A percentile compares a stretch with the other conserved stretches of the same genome.
These are phyloP conservation scores for Chitala chitala DNA, from an alignment of 2,113 vertebrate species.

Conservation along the genomic window DNA sequence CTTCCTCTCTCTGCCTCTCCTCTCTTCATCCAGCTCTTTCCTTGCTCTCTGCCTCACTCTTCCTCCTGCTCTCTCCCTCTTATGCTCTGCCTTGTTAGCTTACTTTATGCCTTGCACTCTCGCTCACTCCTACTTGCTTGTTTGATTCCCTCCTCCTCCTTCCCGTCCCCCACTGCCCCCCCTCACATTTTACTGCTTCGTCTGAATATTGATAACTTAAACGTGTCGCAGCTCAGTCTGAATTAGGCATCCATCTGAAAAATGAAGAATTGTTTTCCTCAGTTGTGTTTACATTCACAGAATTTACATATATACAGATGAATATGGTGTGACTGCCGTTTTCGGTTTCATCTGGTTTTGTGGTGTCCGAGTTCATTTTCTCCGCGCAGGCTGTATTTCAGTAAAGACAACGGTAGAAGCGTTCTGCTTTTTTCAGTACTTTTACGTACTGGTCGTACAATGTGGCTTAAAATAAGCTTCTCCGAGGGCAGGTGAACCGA, in stretches of 20 bases:
- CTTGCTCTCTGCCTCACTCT: conserved; percentile 10
- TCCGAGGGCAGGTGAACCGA: too few species aligned
- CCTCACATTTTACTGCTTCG: background rate
- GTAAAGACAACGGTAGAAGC: too few species aligned
- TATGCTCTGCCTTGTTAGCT: background rate
- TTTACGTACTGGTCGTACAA: too few species aligned
- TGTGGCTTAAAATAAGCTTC: too few species aligned
- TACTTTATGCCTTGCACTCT: conserved; percentile 7
- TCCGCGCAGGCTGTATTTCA: too few species aligned
- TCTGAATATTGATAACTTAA: conserved; percentile 8
- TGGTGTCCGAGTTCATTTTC: too few species aligned
- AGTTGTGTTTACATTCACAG: too few species aligned
- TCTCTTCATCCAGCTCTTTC: conserved; percentile 54
- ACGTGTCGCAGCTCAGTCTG: background rate
- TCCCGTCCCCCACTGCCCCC: background rate
- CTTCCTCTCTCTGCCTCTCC: conserved; percentile 13
- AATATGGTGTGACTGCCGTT: conserved; percentile 7
- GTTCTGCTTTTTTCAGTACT: too few species aligned
- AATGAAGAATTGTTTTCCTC: background rate
- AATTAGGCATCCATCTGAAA: background rate
- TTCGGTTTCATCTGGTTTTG: too few species aligned
- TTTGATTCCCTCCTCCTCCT: conserved; percentile 17
- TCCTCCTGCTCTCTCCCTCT: background rate
- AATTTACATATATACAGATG: background rate
- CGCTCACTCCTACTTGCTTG: background rate